Base-by-base conservation (phyloP, 2,113 vertebrate genomes). In the Hippopotamus amphibius region DNA sequence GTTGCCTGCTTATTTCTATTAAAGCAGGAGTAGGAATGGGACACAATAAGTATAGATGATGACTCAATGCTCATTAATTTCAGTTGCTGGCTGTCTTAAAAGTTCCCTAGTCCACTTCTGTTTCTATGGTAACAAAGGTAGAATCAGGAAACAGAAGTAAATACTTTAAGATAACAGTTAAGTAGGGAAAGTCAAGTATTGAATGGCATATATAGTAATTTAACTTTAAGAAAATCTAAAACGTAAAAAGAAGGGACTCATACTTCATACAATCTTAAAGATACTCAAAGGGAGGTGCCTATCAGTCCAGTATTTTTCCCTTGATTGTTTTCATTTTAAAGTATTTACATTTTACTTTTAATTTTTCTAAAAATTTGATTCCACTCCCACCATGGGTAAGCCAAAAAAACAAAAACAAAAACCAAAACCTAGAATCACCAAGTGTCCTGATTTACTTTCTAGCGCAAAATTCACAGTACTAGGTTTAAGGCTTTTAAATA, bases 51-150 rank as follows among this genome's bases (percentile, higher is more conserved):
- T 92, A 79, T 28, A 97, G 81, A 93, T 91, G 81, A 93, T 90
- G 93, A 97, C 77, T 93, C 48, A 93, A 96, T 61, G 41, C 76
- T 77, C 85, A 83, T 95, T 97, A 94, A 96, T 97, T 96, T 97
- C 80, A 96, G 72, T 33, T 94, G 72, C 85, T 95, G 80, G 65
- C 63, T 97, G 50, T 55, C 76, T 86, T 96, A 76, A n/a, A 88
- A 88, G 72, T 59, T 97, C 82, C 84, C 81, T 59, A 76, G 66
- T 97, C 87, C 69, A 87, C 26, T 97, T 96, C 80, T 94, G 95
- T 97, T 98, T 95, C 97, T 97, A 88, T 83, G 83, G 94, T 95
- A 98, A 98, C 97, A 96, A 65, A 98, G 55, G 48, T 7, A 72
- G 90, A 84, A 92, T 90, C 87, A 84, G 95, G 89, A 98, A 98